phyloP scores from a whole-genome alignment of 1,140 invertebrate species.

The Drosophila sulfurigaster region DNA sequence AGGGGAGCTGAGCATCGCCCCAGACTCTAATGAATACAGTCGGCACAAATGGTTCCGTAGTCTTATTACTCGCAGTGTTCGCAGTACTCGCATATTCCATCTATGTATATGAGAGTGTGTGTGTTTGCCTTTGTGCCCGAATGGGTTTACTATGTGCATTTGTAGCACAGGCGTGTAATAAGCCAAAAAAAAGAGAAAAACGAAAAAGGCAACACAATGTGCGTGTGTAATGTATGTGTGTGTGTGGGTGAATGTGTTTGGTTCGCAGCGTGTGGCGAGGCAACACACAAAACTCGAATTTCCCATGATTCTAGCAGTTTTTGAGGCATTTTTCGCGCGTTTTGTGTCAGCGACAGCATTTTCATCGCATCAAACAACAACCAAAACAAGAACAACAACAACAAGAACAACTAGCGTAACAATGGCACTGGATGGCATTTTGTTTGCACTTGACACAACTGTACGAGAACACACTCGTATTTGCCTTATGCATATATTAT shows the following conservation, averaged over 20 bases:
- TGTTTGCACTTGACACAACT: constrained; percentile 73
- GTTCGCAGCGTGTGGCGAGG: constrained; percentile 21
- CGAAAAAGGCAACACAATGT: not conserved
- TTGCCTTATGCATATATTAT: constrained; percentile 37
- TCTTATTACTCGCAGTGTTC: not conserved
- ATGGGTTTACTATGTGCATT: constrained; percentile 45
- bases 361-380: constrained; percentile 11
- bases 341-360: constrained; percentile 65
- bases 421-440: constrained; percentile 64
- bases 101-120: constrained; percentile 9
- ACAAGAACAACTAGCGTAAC: constrained; percentile 36
- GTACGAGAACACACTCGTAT: constrained; percentile 7
- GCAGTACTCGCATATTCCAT: constrained; percentile 25
- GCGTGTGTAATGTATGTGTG: not conserved
- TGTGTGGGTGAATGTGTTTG: not conserved
- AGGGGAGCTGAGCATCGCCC: not conserved
- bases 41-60: constrained; percentile 3
- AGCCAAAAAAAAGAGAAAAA: constrained; percentile 22
- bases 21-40: not conserved
- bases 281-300: constrained; percentile 33
- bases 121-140: constrained; percentile 42
- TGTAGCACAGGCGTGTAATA: constrained; percentile 42
- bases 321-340: constrained; percentile 57
- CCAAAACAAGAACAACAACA: not conserved
- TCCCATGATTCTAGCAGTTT: constrained; percentile 36